Base-by-base conservation (phyloP, 2,797 vertebrate genomes). In the Falco novaeseelandiae region DNA sequence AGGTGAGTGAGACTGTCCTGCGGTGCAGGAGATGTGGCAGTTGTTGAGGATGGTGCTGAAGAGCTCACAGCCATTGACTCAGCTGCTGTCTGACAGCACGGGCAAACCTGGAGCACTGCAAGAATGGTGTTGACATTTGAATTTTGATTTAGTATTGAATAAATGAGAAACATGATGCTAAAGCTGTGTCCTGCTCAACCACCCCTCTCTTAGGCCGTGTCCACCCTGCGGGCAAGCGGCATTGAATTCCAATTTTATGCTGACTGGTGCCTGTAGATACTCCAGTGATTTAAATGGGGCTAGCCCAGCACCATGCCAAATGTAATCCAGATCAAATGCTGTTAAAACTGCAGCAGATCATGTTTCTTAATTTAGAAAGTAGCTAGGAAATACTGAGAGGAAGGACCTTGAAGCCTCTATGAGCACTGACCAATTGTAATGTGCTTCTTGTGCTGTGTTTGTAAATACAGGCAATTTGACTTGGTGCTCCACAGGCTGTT, bases 361-460 rank as follows among this genome's bases (percentile, higher is more conserved):
- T 0, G 1, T 86, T 90, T 73, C 83, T 94, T 83, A 61, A 89
- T 92, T 96, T 79, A 87, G 83, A 93, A 93, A 66, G 65, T 62
- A 86, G 25, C n/a, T 54, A 72, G 61, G 44, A 95, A 66, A 74
- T 65, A 90, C 1, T 52, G 91, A 89, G 73, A 81, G 73, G 87
- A 96, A 65, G 71, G 63, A 40, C 52, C 83, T 84, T 83, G 89
- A 71, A 85, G 20, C 52, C 18, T 74, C 73, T 84, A 19, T 0
- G 0, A 89, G 83, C 30, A 20, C 52, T 49, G 40, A 54, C 48
- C 85, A 38, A 63, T 71, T 38, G 40, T 59, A 63, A 36, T 4
- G 32, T 1, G 2, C 34, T 73, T 69, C 51, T 59, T 78, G 61
- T 46, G 26, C 57, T 48, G 25, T 32, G 42, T 34, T 62, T 84